Conservation (phyloP, 2,113 vertebrate genomes). For the Lepidothrix coronata region DNA sequence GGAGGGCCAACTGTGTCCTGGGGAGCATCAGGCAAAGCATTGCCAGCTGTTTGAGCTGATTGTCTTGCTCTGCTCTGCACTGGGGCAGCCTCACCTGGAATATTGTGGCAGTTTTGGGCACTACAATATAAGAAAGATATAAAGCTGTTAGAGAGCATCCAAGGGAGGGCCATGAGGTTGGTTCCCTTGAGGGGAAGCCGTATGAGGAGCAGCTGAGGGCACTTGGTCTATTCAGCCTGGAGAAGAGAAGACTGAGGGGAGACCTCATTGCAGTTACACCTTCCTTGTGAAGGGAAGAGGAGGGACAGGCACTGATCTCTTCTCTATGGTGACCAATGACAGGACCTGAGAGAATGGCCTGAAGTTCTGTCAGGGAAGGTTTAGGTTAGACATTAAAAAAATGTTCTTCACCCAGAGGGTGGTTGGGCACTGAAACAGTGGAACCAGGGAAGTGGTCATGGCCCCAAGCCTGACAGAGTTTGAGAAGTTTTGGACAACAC, state of each 20-base stretch:
- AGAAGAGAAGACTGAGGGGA: background rate
- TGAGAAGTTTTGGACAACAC: background rate
- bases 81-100: accelerated
- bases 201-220: accelerated
- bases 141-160: accelerated
- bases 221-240: background rate
- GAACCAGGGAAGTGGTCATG: background rate
- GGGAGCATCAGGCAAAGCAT: background rate
- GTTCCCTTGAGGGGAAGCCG: accelerated
- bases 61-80: background rate
- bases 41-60: accelerated
- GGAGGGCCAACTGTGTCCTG: background rate
- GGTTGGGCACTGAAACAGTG: accelerated
- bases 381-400: background rate
- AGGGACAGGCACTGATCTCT: background rate
- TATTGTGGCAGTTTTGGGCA: background rate
- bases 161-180: accelerated
- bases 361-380: accelerated
- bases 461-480: background rate
- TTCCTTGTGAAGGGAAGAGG: accelerated
- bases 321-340: background rate
- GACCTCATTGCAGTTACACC: background rate
- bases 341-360: accelerated
- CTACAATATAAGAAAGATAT: accelerated
- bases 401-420: accelerated